A percentile compares a stretch with the other conserved stretches of the same genome.
These are phyloP conservation scores for Epirrhoe alternata DNA, from an alignment of 2,888 invertebrate genomes.

Conservation along the genomic window DNA sequence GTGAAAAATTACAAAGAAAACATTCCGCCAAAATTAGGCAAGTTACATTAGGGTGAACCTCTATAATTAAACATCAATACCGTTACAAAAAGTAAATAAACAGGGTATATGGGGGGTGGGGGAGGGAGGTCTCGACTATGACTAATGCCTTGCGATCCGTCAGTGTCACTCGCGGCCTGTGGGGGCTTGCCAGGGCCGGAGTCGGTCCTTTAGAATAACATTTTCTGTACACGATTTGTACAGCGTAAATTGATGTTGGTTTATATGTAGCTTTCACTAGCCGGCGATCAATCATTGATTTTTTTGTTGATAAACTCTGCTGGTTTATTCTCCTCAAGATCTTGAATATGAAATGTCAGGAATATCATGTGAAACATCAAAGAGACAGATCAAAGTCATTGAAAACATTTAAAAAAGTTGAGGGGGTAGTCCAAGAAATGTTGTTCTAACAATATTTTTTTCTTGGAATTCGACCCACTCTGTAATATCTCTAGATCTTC, in stretches of 20 bases:
- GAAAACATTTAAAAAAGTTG: too few species aligned
- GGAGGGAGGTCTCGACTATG: slow-evolving; percentile 85
- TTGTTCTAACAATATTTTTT: background rate
- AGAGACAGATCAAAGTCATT: too few species aligned
- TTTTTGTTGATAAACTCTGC: slow-evolving; percentile 16
- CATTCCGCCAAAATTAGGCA: slow-evolving; percentile 75
- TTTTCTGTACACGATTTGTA: slow-evolving; percentile 69
- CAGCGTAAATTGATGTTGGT: slow-evolving; percentile 41
- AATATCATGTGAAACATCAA: too few species aligned
- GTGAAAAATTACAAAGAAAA: slow-evolving; percentile 74
- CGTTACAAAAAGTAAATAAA: slow-evolving; percentile 85
- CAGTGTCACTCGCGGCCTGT: slow-evolving; percentile 86
- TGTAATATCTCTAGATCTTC: slow-evolving; percentile 71
- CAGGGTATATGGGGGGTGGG: slow-evolving; percentile 78
- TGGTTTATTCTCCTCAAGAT: too few species aligned
- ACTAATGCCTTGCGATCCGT: slow-evolving; percentile 89
- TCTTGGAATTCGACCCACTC: slow-evolving; percentile 52
- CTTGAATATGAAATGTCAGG: too few species aligned
- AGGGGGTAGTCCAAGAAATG: too few species aligned
- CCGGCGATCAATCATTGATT: slow-evolving; percentile 21
- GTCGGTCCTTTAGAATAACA: slow-evolving; percentile 77
- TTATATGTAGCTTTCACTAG: slow-evolving; percentile 37
- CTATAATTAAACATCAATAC: slow-evolving; percentile 85
- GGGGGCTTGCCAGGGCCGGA: slow-evolving; percentile 79
- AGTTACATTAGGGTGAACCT: slow-evolving; percentile 70